These are phyloP conservation scores for Tipula confusa DNA, from an alignment of 2,888 invertebrate genomes.

Conservation along the genomic window DNA sequence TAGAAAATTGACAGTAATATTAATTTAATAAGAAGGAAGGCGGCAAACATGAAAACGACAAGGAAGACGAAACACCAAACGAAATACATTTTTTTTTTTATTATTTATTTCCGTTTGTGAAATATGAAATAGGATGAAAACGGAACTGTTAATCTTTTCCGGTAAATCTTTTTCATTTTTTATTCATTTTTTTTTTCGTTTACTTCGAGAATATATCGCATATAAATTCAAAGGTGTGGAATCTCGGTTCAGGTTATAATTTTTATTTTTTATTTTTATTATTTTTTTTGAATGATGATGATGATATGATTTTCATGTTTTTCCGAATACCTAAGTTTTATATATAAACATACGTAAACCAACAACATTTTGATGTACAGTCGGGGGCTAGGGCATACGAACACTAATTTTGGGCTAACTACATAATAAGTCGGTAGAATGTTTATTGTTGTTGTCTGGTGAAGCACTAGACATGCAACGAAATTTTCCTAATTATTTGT, in stretches of 20 bases:
- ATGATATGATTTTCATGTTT: background rate
- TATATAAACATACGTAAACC: background rate
- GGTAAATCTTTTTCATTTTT: background rate
- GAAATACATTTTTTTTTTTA: background rate
- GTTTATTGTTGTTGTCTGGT: background rate
- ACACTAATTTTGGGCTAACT: background rate
- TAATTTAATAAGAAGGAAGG: slow-evolving; percentile 3
- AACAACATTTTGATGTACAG: background rate
- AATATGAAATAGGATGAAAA: background rate
- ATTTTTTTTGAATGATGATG: background rate
- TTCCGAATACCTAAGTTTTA: background rate
- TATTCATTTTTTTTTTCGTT: background rate
- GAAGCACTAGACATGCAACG: too few species aligned
- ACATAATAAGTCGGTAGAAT: background rate
- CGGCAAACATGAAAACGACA: background rate
- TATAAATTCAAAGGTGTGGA: background rate
- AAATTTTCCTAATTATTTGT: background rate
- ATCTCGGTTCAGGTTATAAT: background rate
- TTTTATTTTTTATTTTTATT: background rate
- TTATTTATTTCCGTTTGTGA: slow-evolving; percentile 1
- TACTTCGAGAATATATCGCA: background rate
- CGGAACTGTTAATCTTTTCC: slow-evolving; percentile 15
- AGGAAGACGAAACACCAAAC: background rate
- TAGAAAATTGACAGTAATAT: slow-evolving; percentile 12
- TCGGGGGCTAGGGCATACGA: background rate